Percentiles rank a stretch among this genome's conserved stretches.
Evolutionary conservation across 2,797 vertebrate genomes (phyloP).

Genomic region (Anabacerthia variegaticeps): DNA sequence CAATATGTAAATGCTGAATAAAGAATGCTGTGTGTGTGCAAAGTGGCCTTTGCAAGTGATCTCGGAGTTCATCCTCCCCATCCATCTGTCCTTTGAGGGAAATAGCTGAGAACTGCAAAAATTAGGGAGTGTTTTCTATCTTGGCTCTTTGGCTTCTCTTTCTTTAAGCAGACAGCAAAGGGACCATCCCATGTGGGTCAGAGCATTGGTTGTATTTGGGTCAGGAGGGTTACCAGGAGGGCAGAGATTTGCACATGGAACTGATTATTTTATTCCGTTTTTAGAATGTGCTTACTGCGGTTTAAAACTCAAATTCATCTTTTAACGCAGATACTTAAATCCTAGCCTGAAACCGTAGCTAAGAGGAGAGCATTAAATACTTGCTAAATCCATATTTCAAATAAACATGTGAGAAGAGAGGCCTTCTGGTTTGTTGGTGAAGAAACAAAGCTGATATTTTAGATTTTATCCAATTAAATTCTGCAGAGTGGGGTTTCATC

Average conservation of each 20-base stretch:
- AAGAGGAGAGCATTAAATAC: conserved; percentile 34
- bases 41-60: not conserved
- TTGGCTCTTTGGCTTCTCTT: conserved; percentile 4
- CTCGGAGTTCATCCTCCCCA: not conserved
- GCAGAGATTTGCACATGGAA: conserved; percentile 74
- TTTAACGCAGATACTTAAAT: conserved; percentile 40
- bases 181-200: conserved; percentile 52
- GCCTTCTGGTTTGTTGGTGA: conserved; percentile 41
- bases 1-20: not conserved
- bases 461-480: conserved; percentile 26
- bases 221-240: conserved; percentile 79
- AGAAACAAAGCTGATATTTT: conserved; percentile 51
- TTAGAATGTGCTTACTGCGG: conserved; percentile 57
- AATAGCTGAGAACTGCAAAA: conserved; percentile 54
- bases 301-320: conserved; percentile 31
- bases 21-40: not conserved
- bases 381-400: conserved; percentile 58
- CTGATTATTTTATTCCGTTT: conserved; percentile 67
- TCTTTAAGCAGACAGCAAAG: conserved; percentile 56
- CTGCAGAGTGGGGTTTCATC: not conserved
- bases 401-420: conserved; percentile 34
- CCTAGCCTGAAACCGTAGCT: conserved; percentile 5
- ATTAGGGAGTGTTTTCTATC: not conserved
- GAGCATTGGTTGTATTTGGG: conserved; percentile 70
- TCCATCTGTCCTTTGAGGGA: conserved; percentile 68